phyloP scores from a whole-genome alignment of 1,140 invertebrate species.

The Euwallacea fornicatus region DNA sequence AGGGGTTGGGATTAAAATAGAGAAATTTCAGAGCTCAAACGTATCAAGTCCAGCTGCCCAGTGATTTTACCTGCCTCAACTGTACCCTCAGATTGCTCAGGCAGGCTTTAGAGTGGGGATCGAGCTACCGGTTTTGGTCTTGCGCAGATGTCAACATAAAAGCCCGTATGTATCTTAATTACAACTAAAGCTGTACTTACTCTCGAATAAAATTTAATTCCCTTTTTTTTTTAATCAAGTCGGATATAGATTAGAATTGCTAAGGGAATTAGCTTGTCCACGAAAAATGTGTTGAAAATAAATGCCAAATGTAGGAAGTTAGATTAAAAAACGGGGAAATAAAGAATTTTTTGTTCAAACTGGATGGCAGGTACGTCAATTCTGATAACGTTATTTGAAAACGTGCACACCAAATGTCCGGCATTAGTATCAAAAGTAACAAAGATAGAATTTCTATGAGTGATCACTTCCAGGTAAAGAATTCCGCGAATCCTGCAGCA shows the following conservation, averaged over 20 bases:
- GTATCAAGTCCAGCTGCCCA: constrained; percentile 76
- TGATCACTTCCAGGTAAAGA: constrained; percentile 60
- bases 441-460: constrained; percentile 14
- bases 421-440: background rate
- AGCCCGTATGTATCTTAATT: constrained; percentile 53
- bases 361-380: no score
- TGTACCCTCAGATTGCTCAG: constrained; percentile 87
- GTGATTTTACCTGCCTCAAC: constrained; percentile 81
- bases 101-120: constrained; percentile 87
- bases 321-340: background rate
- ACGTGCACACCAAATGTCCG: no score
- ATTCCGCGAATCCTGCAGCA: constrained; percentile 80
- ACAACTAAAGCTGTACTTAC: background rate
- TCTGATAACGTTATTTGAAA: no score
- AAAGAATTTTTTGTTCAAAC: background rate
- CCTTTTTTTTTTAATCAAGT: background rate
- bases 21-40: constrained; percentile 71
- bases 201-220: no score
- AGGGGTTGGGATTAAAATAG: constrained; percentile 3
- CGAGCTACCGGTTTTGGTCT: constrained; percentile 87
- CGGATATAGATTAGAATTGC: background rate
- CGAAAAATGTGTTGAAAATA: no score
- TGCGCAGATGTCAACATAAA: constrained; percentile 93
- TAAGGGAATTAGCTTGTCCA: background rate
- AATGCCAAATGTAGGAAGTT: no score